Evolutionary conservation across 2,797 vertebrate genomes (phyloP), one percentile per base, ranked within the genome.

Genomic region (Alectoris magna): DNA sequence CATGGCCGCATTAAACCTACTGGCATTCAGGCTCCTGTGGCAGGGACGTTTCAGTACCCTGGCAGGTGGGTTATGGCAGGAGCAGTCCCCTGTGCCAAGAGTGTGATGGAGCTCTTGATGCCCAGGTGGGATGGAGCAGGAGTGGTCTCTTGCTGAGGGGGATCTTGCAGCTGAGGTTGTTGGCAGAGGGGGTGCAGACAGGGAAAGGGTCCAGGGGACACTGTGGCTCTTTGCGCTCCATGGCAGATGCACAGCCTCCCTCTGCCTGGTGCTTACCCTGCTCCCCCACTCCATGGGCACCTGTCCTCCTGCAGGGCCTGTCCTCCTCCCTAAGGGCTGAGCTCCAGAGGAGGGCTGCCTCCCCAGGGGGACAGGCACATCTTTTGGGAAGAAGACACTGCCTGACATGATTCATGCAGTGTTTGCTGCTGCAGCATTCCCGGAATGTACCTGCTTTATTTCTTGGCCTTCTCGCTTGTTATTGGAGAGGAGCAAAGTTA

Each of bases 391-490:
- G 68, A 48, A 85, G 82, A 9, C 0, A 0, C 1, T 0, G 36
- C 63, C 36, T 3, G 27, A 27, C 0, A 1, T 95, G 83, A 92
- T 92, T 93, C 85, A 94, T 69, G 77, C 58, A 12, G 29, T 72
- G 78, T 93, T 91, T 95, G 92, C 67, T 31, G 77, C 77, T 0
- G 6, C 77, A 88, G 58, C n/a, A 80, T 88, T 78, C 90, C 73
- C 0, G 10, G 91, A 90, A 94, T 88, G 91, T 53, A 92, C 91
- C 94, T 94, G 91, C 75, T 95, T 96, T 95, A 91, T 96, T 94
- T 96, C 93, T 91, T 90, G 64, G 67, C 71, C 66, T 68, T 63
- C 66, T 46, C 8, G 46, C 58, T 64, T 88, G 48, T 26, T 58
- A 2, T 15, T 91, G 77, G 39, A 78, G 63, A 89, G 72, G 10